A percentile compares a stretch with the other conserved stretches of the same genome.
Conservation (phyloP, 2,797 vertebrate species). For the Neosilurus mollespiculum region DNA sequence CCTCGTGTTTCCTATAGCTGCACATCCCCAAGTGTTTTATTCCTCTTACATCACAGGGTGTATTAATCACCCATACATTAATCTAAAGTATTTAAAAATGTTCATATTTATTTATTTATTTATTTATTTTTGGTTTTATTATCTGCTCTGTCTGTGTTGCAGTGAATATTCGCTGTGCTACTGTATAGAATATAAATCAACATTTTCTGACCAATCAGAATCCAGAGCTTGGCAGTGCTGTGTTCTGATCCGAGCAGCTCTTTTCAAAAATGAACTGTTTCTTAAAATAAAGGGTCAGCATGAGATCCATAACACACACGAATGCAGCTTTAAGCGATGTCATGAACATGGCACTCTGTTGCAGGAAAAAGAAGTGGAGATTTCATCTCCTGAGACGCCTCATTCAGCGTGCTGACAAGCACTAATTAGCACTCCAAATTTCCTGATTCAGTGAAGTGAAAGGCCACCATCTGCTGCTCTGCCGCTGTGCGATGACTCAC, state of each 20-base stretch:
- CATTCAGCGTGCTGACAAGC: constrained; percentile 19
- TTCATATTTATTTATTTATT: too few species aligned
- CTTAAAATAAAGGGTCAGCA: not conserved
- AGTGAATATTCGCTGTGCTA: too few species aligned
- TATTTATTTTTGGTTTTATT: too few species aligned
- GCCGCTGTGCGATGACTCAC: constrained; percentile 14
- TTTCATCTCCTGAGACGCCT: not conserved
- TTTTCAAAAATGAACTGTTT: not conserved
- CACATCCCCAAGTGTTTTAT: not conserved
- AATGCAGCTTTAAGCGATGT: not conserved
- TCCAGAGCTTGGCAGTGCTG: not conserved
- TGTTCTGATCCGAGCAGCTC: not conserved
- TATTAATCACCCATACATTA: too few species aligned
- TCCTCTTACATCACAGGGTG: not conserved
- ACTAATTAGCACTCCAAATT: constrained; percentile 29
- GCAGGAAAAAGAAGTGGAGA: not conserved
- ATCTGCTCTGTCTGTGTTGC: too few species aligned
- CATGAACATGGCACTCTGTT: not conserved
- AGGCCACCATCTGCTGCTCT: constrained; percentile 27
- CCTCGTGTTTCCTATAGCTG: not conserved
- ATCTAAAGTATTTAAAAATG: too few species aligned
- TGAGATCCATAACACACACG: not conserved
- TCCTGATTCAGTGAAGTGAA: constrained; percentile 36
- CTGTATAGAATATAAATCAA: not conserved
- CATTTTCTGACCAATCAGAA: not conserved